Conservation (phyloP, 2,113 vertebrate species). For the Varanus salvator region DNA sequence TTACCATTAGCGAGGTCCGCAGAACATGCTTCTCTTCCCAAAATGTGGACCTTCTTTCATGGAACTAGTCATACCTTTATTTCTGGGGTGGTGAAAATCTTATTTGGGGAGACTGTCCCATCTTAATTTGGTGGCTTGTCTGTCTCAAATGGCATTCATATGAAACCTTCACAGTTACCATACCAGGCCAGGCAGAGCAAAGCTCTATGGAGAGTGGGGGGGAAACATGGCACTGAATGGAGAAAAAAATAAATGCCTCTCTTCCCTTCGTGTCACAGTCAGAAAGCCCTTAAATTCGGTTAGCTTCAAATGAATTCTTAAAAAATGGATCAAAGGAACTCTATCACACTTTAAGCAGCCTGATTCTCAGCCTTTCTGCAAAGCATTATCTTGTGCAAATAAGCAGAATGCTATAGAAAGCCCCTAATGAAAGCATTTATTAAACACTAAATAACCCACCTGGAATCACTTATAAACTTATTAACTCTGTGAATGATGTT, state of each 20-base stretch:
- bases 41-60: background rate
- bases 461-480: constrained; percentile 21
- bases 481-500: constrained; percentile 26
- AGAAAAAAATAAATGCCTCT: background rate
- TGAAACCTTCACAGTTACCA: background rate
- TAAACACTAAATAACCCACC: constrained; percentile 22
- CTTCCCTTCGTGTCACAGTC: background rate
- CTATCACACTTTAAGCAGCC: background rate
- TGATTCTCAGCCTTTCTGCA: background rate
- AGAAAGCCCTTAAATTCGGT: background rate
- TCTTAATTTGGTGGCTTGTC: background rate
- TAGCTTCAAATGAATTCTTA: background rate
- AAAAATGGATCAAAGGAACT: background rate
- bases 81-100: background rate
- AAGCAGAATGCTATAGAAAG: background rate
- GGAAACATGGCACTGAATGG: background rate
- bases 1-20: no score
- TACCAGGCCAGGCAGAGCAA: background rate
- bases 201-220: no score
- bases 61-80: background rate
- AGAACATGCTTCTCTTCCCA: no score
- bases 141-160: background rate
- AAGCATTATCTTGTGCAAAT: background rate
- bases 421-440: constrained; percentile 17
- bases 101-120: background rate